Conservation (phyloP, 1,140 invertebrate genomes). For the Pogonomyrmex barbatus region DNA sequence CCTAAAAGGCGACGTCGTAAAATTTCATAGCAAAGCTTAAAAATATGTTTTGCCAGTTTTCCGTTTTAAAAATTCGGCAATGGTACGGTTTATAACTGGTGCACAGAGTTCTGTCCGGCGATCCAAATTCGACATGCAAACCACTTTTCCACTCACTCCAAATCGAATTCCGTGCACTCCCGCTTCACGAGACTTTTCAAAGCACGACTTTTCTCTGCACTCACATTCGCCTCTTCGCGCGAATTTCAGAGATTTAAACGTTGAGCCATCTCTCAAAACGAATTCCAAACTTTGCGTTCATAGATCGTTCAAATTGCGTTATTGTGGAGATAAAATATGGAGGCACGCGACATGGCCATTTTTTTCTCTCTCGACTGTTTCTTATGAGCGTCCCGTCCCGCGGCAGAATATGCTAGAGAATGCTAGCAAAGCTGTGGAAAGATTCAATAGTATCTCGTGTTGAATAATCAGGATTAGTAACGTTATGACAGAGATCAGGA, state of each 20-base stretch:
- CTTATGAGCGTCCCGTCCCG: not conserved
- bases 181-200: constrained; percentile 37
- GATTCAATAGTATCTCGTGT: not conserved
- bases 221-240: not conserved
- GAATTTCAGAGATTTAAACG: constrained; percentile 39
- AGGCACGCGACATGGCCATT: not conserved
- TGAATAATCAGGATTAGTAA: not conserved
- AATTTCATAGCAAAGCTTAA: constrained; percentile 23
- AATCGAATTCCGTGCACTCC: constrained; percentile 37
- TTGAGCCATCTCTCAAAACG: constrained; percentile 24
- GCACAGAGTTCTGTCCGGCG: not conserved
- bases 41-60: constrained; percentile 26
- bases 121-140: constrained; percentile 48
- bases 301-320: constrained; percentile 32
- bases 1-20: not conserved
- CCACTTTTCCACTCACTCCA: not conserved
- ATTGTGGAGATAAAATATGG: constrained; percentile 37
- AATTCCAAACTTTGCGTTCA: constrained; percentile 3
- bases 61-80: constrained; percentile 25
- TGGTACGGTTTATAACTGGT: not conserved
- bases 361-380: not conserved
- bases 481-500: not conserved
- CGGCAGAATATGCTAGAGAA: not conserved
- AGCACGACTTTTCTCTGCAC: constrained; percentile 25
- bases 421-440: constrained; percentile 8